Evolutionary conservation across 2,888 invertebrate genomes (phyloP).

Genomic region (Rotaria sp.): DNA sequence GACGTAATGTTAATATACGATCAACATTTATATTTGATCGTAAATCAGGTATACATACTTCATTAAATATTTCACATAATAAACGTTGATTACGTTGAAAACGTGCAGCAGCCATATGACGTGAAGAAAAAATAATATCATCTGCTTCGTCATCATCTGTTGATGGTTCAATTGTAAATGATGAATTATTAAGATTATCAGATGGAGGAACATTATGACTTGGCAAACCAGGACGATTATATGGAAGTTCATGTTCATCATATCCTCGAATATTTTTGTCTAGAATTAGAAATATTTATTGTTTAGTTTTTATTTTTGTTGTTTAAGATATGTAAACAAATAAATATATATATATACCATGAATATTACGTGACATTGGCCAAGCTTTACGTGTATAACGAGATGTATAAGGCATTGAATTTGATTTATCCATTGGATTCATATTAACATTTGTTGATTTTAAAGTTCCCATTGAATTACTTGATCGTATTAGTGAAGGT

Average conservation of each 20-base stretch:
- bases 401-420: not conserved
- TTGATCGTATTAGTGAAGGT: not conserved
- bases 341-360: too few relatives aligned
- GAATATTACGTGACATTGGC: not conserved
- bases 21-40: slow-evolving; percentile 78
- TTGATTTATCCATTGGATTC: not conserved
- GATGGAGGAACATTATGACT: not conserved
- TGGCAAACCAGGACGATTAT: not conserved
- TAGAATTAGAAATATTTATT: not conserved
- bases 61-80: slow-evolving; percentile 94
- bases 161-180: slow-evolving; percentile 42
- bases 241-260: not conserved
- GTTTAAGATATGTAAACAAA: not conserved
- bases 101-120: slow-evolving; percentile 86
- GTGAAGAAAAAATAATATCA: slow-evolving; percentile 66
- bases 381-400: not conserved
- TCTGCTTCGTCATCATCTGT: slow-evolving; percentile 66
- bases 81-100: slow-evolving; percentile 89
- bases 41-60: slow-evolving; percentile 91
- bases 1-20: slow-evolving; percentile 76
- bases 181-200: not conserved
- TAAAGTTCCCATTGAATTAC: not conserved
- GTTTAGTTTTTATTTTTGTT: not conserved
- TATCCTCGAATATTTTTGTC: not conserved
- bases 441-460: not conserved